These are phyloP conservation scores for Dendrolimus kikuchii DNA, from an alignment of 1,140 invertebrate genomes.

Conservation along the genomic window DNA sequence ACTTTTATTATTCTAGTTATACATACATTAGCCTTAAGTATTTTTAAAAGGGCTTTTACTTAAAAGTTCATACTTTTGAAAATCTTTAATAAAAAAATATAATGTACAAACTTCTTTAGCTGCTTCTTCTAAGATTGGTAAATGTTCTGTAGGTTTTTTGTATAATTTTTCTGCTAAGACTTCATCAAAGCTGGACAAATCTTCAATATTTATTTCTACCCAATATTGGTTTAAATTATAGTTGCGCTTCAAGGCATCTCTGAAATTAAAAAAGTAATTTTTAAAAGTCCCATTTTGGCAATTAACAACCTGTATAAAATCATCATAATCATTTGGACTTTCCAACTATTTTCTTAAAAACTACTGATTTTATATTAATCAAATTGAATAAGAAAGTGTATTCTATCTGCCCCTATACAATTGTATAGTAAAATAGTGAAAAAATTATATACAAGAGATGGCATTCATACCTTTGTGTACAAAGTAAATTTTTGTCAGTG, in stretches of 20 bases:
- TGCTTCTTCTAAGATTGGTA: conserved; percentile 97
- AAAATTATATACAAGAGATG: no score
- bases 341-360: no score
- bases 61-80: not conserved
- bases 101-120: conserved; percentile 83
- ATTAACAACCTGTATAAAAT: no score
- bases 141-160: conserved; percentile 93
- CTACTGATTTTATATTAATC: no score
- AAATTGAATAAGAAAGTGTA: no score
- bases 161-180: conserved; percentile 92
- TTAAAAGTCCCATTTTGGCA: not conserved
- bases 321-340: no score
- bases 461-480: no score
- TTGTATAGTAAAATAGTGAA: no score
- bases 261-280: conserved; percentile 60
- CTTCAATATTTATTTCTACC: conserved; percentile 95
- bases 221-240: conserved; percentile 94
- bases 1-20: not conserved
- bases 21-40: not conserved
- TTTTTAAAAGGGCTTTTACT: not conserved
- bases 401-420: no score
- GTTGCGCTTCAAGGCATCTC: conserved; percentile 94
- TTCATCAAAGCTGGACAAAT: conserved; percentile 96
- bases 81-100: conserved; percentile 8
- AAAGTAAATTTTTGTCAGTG: no score